Conservation (phyloP, 2,888 invertebrate species). For the Drosophila birchii region DNA sequence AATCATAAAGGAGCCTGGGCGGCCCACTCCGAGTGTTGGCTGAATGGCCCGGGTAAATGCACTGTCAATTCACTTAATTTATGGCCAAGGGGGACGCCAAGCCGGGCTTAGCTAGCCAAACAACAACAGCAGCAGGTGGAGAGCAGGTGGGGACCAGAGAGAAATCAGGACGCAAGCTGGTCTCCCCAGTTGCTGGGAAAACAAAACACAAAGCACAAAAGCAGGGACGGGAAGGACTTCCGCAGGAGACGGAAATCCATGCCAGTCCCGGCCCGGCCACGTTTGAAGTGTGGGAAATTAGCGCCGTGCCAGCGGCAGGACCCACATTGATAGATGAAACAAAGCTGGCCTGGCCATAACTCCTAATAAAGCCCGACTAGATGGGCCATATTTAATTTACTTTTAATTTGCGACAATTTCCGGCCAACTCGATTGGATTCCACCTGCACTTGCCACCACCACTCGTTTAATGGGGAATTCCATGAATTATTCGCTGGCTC, state of each 20-base stretch:
- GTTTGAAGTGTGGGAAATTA: conserved; percentile 78
- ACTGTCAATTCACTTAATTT: conserved; percentile 72
- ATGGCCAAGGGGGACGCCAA: conserved; percentile 55
- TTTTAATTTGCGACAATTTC: conserved; percentile 63
- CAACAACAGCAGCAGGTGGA: conserved; percentile 16
- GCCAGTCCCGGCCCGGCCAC: conserved; percentile 49
- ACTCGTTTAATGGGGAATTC: conserved; percentile 6
- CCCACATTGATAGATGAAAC: conserved; percentile 39
- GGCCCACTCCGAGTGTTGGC: conserved; percentile 54
- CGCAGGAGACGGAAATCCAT: conserved; percentile 73
- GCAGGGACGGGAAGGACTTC: conserved; percentile 52
- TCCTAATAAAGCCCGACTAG: conserved; percentile 30
- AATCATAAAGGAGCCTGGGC: conserved; percentile 59
- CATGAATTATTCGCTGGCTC: conserved; percentile 13
- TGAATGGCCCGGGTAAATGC: conserved; percentile 65
- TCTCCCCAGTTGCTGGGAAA: conserved; percentile 3
- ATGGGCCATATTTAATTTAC: conserved; percentile 60
- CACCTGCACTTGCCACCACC: conserved; percentile 23
- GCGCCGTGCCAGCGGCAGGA: conserved; percentile 57
- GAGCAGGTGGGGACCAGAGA: conserved; percentile 6
- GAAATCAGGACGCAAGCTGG: conserved; percentile 6
- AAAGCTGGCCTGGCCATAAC: conserved; percentile 35
- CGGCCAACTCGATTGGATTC: conserved; percentile 53
- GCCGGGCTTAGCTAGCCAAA: conserved; percentile 35
- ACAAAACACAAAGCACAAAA: conserved; percentile 14